These are phyloP conservation scores for Cerceris rybyensis DNA, from an alignment of 2,888 invertebrate species.

Conservation along the genomic window DNA sequence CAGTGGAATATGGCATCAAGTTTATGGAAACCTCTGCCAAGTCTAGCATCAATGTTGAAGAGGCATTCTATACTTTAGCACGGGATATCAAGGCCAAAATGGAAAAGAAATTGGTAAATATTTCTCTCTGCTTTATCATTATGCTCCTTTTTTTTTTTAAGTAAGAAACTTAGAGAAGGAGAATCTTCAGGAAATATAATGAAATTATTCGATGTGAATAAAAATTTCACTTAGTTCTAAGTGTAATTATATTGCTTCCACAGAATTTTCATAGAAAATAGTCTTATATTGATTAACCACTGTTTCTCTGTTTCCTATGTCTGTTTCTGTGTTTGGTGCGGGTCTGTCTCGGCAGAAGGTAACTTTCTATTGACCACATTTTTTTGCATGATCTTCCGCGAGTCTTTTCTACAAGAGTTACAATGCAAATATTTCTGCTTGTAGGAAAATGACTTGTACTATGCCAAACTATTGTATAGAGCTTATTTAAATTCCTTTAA, in stretches of 20 bases:
- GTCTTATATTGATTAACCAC: conserved; percentile 69
- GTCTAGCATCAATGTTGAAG: conserved; percentile 98
- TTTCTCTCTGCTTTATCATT: background rate
- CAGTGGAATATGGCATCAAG: conserved; percentile 98
- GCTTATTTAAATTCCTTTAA: too few relatives aligned
- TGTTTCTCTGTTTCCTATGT: conserved; percentile 79
- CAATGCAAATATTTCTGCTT: background rate
- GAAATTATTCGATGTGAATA: background rate
- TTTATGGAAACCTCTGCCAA: conserved; percentile 99
- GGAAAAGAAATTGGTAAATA: conserved; percentile 97
- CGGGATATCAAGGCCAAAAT: conserved; percentile 99
- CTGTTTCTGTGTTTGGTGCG: conserved; percentile 81
- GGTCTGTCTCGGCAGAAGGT: conserved; percentile 81
- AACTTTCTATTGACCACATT: conserved; percentile 70
- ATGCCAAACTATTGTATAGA: too few relatives aligned
- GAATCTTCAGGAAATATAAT: background rate
- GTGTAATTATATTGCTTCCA: conserved; percentile 39
- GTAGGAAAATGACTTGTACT: too few relatives aligned
- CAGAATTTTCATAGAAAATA: conserved; percentile 34
- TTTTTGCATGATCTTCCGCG: conserved; percentile 42
- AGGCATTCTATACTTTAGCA: conserved; percentile 98
- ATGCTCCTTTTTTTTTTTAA: background rate
- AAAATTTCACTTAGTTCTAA: background rate
- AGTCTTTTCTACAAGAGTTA: conserved; percentile 1
- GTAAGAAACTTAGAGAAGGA: background rate